Conservation (phyloP, 2,888 invertebrate species). For the Euspilapteryx auroguttella region DNA sequence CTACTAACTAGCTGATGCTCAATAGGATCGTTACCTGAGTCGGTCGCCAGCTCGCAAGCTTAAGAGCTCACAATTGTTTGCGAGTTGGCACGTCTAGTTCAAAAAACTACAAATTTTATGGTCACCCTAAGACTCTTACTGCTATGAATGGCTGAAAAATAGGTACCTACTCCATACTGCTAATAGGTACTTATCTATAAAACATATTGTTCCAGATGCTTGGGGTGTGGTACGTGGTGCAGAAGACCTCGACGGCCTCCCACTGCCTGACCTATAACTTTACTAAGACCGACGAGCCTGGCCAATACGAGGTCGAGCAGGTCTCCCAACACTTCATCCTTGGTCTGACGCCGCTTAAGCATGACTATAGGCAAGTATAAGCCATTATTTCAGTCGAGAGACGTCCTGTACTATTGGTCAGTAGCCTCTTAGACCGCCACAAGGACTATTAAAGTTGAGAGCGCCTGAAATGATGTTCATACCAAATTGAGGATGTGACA, state of each 20-base stretch:
- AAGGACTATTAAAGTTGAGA: too few species aligned
- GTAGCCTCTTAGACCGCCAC: too few species aligned
- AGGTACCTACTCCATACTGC: background rate
- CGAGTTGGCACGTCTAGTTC: background rate
- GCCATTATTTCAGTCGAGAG: too few species aligned
- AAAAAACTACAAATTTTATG: background rate
- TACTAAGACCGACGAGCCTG: conserved; percentile 69
- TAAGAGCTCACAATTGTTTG: too few species aligned
- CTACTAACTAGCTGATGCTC: too few species aligned
- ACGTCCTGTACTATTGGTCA: too few species aligned
- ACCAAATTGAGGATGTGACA: too few species aligned
- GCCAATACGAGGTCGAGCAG: conserved; percentile 70
- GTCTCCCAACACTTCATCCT: conserved; percentile 70
- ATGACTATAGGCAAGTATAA: conserved; percentile 66
- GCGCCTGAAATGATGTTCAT: too few species aligned
- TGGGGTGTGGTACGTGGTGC: conserved; percentile 80
- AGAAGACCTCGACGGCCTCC: conserved; percentile 81
- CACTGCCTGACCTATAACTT: conserved; percentile 80
- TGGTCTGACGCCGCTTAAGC: conserved; percentile 73
- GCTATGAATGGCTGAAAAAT: background rate
- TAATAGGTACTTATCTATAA: background rate
- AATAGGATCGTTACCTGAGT: too few species aligned
- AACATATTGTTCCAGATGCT: conserved; percentile 61
- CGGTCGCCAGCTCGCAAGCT: too few species aligned
- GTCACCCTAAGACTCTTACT: background rate